Evolutionary conservation across 2,113 vertebrate species (phyloP).

Genomic region (Cromileptes altivelis): DNA sequence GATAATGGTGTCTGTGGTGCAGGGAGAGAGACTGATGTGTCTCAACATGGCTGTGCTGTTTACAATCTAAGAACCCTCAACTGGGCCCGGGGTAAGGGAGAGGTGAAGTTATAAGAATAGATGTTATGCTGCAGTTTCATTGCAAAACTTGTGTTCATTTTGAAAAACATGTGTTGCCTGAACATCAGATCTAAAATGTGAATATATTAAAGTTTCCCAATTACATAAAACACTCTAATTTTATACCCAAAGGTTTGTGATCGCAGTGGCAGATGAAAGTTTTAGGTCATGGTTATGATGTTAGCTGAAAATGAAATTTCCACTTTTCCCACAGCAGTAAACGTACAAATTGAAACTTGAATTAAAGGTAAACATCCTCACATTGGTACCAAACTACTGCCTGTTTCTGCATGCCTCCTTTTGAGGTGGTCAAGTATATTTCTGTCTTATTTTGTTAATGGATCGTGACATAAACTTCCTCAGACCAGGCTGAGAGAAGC

Average conservation of each 20-base stretch:
- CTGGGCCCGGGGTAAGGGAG: conserved; percentile 19
- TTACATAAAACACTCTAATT: not conserved
- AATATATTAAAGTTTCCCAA: not conserved
- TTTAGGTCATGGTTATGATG: not conserved
- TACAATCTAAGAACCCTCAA: conserved; percentile 53
- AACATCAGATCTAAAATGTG: not conserved
- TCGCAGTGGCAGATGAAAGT: not conserved
- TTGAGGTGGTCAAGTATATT: not conserved
- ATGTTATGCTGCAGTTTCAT: conserved; percentile 7
- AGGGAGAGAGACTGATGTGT: conserved; percentile 46
- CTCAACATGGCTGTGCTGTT: conserved; percentile 66
- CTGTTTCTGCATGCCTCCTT: conserved; percentile 2
- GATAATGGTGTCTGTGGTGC: conserved; percentile 71
- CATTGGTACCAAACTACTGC: not conserved
- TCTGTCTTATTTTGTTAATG: not conserved
- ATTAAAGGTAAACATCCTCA: conserved; percentile 9
- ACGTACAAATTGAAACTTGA: not conserved
- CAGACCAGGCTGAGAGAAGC: not conserved
- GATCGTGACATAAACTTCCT: not conserved
- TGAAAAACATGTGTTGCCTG: conserved; percentile 7
- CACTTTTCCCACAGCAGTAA: not conserved
- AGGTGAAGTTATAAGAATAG: conserved; percentile 49
- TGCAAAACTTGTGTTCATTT: not conserved
- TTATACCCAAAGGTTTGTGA: not conserved
- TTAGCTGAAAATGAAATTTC: not conserved